Conservation (phyloP, 2,797 vertebrate species). For the Amazona ochrocephala region DNA sequence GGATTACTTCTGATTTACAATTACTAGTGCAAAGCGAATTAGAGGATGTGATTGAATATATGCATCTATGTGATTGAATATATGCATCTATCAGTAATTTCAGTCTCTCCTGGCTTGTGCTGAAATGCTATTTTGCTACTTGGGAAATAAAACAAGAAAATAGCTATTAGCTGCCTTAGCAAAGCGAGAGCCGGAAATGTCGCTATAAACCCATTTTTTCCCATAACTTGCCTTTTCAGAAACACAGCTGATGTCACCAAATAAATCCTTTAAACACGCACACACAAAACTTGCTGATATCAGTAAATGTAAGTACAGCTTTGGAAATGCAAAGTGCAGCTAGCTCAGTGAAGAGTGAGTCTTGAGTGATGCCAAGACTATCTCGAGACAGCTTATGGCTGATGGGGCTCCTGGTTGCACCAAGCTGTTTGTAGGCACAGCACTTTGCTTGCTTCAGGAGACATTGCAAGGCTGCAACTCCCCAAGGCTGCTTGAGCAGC, state of each 20-base stretch:
- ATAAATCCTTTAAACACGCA: background rate
- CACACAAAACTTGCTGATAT: conserved; percentile 4
- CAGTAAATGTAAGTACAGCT: background rate
- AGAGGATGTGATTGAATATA: background rate
- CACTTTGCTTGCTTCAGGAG: background rate
- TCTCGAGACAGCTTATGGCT: background rate
- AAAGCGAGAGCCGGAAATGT: conserved; percentile 47
- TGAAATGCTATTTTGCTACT: background rate
- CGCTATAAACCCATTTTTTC: conserved; percentile 23
- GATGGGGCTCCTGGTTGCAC: background rate
- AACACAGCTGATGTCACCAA: conserved; percentile 64
- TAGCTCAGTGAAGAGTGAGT: background rate
- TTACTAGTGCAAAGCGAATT: background rate
- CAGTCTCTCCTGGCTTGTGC: background rate
- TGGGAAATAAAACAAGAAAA: conserved; percentile 35
- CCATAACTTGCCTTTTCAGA: conserved; percentile 68
- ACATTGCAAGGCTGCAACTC: background rate
- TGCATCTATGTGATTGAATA: background rate
- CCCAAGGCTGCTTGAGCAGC: background rate
- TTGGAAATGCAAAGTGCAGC: background rate
- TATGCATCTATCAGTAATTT: background rate
- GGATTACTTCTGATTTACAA: background rate
- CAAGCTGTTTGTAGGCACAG: background rate
- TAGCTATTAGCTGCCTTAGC: conserved; percentile 15
- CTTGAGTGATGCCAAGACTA: background rate